Conservation (phyloP, 2,113 vertebrate genomes). For the Eudyptes chrysolophus region DNA sequence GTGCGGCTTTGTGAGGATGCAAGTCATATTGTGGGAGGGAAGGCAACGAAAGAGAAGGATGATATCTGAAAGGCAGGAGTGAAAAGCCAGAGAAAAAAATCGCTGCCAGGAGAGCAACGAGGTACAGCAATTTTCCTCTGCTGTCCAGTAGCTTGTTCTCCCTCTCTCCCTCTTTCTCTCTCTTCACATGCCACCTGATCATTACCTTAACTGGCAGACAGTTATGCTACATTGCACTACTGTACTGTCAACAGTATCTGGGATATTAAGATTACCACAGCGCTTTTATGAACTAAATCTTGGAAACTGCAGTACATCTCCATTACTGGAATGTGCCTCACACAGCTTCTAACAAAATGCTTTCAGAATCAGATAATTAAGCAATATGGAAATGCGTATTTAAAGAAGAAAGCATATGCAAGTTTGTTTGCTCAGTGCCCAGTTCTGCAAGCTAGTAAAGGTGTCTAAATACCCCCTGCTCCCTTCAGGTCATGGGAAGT, state of each 20-base stretch:
- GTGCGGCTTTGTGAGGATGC: background rate
- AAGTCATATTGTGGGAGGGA: background rate
- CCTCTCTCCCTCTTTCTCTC: background rate
- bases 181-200: conserved; percentile 3
- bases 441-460: background rate
- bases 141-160: background rate
- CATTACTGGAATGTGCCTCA: background rate
- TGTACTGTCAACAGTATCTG: conserved; percentile 8
- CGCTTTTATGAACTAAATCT: conserved; percentile 53
- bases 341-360: conserved; percentile 27
- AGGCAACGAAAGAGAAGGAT: background rate
- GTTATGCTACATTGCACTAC: conserved; percentile 40
- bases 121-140: background rate
- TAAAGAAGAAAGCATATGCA: background rate
- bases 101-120: conserved; percentile 23
- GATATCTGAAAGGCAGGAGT: background rate
- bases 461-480: background rate
- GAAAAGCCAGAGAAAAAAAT: conserved; percentile 15
- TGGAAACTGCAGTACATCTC: conserved; percentile 21
- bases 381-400: background rate
- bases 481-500: background rate
- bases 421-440: background rate
- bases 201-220: conserved; percentile 41
- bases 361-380: conserved; percentile 56
- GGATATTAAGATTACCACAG: conserved; percentile 37